Base-by-base conservation (phyloP, 2,888 invertebrate genomes). In the Ochropleura plecta region DNA sequence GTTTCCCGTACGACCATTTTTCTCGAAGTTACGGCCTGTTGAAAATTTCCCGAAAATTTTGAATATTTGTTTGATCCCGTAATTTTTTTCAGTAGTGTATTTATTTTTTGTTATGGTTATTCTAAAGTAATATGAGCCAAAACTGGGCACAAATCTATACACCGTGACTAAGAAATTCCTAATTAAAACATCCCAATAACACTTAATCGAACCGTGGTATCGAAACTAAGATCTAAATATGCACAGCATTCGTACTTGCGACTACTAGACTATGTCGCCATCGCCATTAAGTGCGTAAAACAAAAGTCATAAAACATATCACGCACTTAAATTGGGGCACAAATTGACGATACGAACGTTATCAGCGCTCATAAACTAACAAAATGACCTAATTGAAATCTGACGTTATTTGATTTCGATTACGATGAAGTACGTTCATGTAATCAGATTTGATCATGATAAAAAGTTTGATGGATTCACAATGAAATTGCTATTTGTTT, bases 371-470 rank as follows among this genome's bases (percentile, higher is more conserved):
- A 53, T 70, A 76, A 76, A 77, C 53, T 48, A 40, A 62, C 62
- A 10, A 68, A 68, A 78, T 83, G 73, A 73, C 80, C 80, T 62
- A 78, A 78, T 79, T 79, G 20, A 55, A 63, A 42, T 62, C 42
- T 51, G 48, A 49, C 30, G 48, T 6, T 48, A 51, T 20, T 16
- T 62, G 44, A 63, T 53, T 48, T 53, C n/a, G 20, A 75, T 60
- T 76, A 57, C 46, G 60, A 48, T 14, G 46, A 9, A 77, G 53
- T 46, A 46, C 3, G 40, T 57, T 48, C 40, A 57, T 74, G 14
- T 53, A 80, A 73, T 60, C 16, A 20, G 59, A 80, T 79, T 51
- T 46, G 30, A 40, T 49, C n/a, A 9, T n/a, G 76, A 73, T 73
- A 60, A 79, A 63, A 53, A 44, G 9, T 16, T 60, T 76, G 78